Base-by-base conservation (phyloP, 2,888 invertebrate genomes). In the Agonum fuliginosum region DNA sequence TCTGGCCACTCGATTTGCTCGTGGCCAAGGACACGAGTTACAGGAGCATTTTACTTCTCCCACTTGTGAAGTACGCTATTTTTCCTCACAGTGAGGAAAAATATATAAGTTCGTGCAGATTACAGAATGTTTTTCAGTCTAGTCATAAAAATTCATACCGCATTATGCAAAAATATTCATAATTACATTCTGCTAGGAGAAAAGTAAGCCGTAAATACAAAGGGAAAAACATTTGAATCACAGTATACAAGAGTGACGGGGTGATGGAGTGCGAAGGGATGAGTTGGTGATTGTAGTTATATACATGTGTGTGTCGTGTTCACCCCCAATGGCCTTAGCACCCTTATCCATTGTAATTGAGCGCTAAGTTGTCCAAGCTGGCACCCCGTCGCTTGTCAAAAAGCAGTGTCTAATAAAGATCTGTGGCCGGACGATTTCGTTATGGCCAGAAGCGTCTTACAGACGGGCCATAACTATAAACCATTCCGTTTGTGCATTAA, bases 321-420 rank as follows among this genome's bases (percentile, higher is more conserved):
- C 58, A 8, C 46, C 58, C 30, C 14, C 58, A 10, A 20, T 20
- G n/a, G 14, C 14, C 30, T 30, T 62, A 30, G 30, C 58, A 27
- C 58, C 30, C 58, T 67, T 51, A 22, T 20, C 34, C 51, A 67
- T 24, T 48, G 75, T 75, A 75, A 75, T 67, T 75, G 67, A 75
- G 51, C 65, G 65, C 75, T 75, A 75, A 75, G 75, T 75, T 75
- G 75, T 48, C 48, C 51, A 48, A 34, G 22, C 46, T 34, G 48
- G 67, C 75, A 67, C 75, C 75, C 75, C 67, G 75, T 75, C 75
- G 75, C 75, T 65, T 75, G 75, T 75, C 75, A 75, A 75, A 75
- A 75, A 75, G 75, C 75, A 67, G 65, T 48, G 67, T 30, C 67
- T 75, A 75, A 75, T 67, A 67, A 75, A 75, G 75, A 75, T 75